Evolutionary conservation across 2,797 vertebrate species (phyloP), one percentile per base, ranked within the genome.

Genomic region (Mormyrus proboscirostris): DNA sequence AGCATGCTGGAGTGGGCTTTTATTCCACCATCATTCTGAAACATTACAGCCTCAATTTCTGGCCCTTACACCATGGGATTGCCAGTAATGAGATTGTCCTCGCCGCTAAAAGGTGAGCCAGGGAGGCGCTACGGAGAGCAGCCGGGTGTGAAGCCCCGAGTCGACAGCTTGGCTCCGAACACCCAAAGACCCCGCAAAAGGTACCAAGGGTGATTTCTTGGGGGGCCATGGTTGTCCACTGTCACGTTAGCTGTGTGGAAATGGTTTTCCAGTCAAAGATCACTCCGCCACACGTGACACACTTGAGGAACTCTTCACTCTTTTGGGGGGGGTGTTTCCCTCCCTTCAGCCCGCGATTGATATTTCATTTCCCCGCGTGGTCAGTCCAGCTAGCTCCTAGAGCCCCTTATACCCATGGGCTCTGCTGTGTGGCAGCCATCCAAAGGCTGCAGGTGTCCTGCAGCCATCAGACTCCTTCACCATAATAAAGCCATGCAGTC

Each of bases 21-120:
- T 10, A 83, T 22, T 41, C n/a, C 55, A 2, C 51, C 14, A 19
- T 57, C 49, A 4, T 55, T 55, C 84, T 33, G 49, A 86, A 47
- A 44, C 76, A 44, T 29, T 83, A 38, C 55, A 38, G 53, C 41
- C 85, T 88, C 25, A 4, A 22, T 59, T 38, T 69, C 25, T 79
- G 29, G 22, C 53, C 57, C 25, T 55, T 14, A 62, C 14, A 59
- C 47, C 19, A 69, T 65, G 83, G 22, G 59, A 87, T 79, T 90
- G n/a, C 86, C 47, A 33, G 73, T 59, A 85, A 91, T 89, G 76
- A 88, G 47, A 25, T 83, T 65, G 53, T 73, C 83, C 65, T 91
- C 57, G 25, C 41, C 57, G 51, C 25, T 49, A 51, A 79, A 51
- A 29, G 65, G 69, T 69, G 49, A 7, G 14, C 16, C 3, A 14